Evolutionary conservation across 2,797 vertebrate genomes (phyloP), one percentile per base, ranked within the genome.

Genomic region (Coendou prehensilis): DNA sequence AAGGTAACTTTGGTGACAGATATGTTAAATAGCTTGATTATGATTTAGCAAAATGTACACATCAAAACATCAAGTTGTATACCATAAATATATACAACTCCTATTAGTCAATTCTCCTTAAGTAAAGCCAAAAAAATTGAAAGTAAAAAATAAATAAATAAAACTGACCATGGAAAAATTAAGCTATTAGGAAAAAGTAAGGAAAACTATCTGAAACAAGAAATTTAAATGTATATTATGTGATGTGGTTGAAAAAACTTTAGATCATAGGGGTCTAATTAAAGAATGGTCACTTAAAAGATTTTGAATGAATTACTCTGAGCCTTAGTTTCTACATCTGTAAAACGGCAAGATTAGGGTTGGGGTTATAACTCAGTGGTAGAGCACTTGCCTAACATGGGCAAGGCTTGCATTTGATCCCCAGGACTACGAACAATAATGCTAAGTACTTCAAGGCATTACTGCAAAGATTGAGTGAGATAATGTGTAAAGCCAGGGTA

Each of bases 141-240:
- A 75, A 52, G 23, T 47, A 22, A 61, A 92, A 82, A 41, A 41
- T 20, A 20, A 59, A 59, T 22, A 59, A 28, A 26, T 33, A 71
- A 47, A 57, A 67, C 6, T 73, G 2, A 69, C 13, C 20, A 8
- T 88, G 52, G 56, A 71, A 89, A 81, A 87, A 26, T 22, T 87
- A 41, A 91, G 28, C 54, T 83, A 59, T 81, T 87, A 87, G 23
- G 41, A 75, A 73, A 95, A 89, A 54, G 37, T 91, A 79, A 79
- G 63, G 54, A 79, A 94, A 94, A 84, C 17, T 67, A 1, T 89
- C 45, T 37, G 5, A 82, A 73, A 14, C 22, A 56, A 81, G 64
- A 94, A 85, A 81, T 78, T 9, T 45, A 83, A 87, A 59, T 67
- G 37, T 82, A 64, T 80, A 22, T 3, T 84, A 33, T 3, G 15